phyloP scores from a whole-genome alignment of 2,113 vertebrate genomes.

The Cnemophilus loriae region DNA sequence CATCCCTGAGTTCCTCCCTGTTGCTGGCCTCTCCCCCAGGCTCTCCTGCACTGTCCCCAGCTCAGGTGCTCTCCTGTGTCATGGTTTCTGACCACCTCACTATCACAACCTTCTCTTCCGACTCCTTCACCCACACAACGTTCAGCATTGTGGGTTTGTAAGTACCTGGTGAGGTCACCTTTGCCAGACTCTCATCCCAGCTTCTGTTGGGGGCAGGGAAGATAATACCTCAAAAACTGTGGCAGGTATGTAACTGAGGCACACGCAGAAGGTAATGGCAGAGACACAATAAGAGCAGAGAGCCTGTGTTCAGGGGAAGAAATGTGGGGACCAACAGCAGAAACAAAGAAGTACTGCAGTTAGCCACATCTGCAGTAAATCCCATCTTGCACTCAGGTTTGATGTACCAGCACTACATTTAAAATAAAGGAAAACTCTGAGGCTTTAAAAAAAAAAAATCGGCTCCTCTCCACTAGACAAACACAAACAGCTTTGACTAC shows the following conservation, averaged over 20 bases:
- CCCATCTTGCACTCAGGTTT: background rate
- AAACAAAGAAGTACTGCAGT: background rate
- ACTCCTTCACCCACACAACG: background rate
- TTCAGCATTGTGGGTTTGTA: background rate
- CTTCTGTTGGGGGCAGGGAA: background rate
- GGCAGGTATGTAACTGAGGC: background rate
- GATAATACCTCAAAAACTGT: background rate
- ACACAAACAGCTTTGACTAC: background rate
- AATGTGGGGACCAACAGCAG: background rate
- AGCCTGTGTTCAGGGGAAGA: background rate
- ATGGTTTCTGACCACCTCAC: background rate
- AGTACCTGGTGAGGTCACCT: background rate
- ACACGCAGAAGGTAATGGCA: background rate
- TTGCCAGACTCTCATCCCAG: background rate
- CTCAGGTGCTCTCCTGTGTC: background rate
- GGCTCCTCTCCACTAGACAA: background rate
- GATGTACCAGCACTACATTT: background rate
- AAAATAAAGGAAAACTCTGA: background rate
- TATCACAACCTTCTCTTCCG: background rate
- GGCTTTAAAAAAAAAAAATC: background rate
- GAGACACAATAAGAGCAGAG: background rate
- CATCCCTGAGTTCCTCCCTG: background rate
- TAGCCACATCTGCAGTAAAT: background rate
- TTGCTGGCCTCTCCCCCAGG: background rate
- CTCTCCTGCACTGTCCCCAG: background rate